These are phyloP conservation scores for Macrotis lagotis DNA, from an alignment of 2,113 vertebrate species.

Conservation along the genomic window DNA sequence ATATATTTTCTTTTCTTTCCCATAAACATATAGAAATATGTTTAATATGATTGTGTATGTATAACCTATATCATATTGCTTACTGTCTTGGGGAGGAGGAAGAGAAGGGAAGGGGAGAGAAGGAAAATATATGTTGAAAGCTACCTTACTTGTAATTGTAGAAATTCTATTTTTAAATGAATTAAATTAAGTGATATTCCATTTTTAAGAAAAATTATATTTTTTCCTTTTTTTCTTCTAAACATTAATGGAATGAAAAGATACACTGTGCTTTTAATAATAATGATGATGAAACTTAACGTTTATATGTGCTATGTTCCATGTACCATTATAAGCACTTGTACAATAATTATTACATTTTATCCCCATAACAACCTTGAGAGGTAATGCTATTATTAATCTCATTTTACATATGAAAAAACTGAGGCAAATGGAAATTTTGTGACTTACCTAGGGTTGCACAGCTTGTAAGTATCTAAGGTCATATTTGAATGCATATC, in stretches of 20 bases:
- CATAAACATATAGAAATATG: too few relatives aligned
- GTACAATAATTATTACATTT: neutral
- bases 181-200: neutral
- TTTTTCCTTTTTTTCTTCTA: constrained; percentile 24
- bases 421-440: neutral
- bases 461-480: neutral
- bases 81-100: too few relatives aligned
- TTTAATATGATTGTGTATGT: too few relatives aligned
- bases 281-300: neutral
- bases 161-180: too few relatives aligned
- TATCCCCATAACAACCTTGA: neutral
- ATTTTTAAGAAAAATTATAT: constrained; percentile 7
- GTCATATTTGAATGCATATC: neutral
- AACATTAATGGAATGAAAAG: neutral
- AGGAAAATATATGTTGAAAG: too few relatives aligned
- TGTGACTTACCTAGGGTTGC: neutral
- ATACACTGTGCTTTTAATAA: neutral
- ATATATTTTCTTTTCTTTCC: too few relatives aligned
- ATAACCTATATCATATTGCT: too few relatives aligned
- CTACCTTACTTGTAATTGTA: too few relatives aligned
- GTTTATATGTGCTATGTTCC: neutral
- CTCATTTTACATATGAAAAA: neutral
- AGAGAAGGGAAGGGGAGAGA: too few relatives aligned
- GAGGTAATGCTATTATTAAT: neutral
- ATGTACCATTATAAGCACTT: neutral